These are phyloP conservation scores for Alosa alosa DNA, from an alignment of 2,113 vertebrate genomes.

Conservation along the genomic window DNA sequence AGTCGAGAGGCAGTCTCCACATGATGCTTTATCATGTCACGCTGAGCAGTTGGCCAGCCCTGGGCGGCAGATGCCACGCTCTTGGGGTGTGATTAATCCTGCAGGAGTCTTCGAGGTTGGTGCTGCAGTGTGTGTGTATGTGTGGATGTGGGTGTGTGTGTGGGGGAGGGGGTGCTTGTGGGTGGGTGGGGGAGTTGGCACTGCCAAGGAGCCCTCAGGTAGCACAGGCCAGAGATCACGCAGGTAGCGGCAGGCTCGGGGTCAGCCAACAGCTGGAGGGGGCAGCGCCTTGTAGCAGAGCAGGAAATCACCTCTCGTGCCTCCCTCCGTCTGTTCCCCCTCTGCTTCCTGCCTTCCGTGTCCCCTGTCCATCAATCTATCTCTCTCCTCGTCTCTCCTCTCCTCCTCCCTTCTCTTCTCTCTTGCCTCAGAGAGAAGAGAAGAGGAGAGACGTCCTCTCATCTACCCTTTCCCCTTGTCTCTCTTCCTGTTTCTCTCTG, in stretches of 20 bases:
- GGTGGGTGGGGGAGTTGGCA: neutral
- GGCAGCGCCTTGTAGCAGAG: neutral
- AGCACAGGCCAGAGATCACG: slow-evolving; percentile 48
- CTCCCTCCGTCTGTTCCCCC: neutral
- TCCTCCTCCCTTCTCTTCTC: neutral
- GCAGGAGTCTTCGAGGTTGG: slow-evolving; percentile 16
- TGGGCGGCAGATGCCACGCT: slow-evolving; percentile 66
- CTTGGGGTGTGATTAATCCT: slow-evolving; percentile 69
- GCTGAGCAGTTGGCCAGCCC: slow-evolving; percentile 63
- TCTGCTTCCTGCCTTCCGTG: neutral
- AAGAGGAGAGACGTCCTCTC: too few species aligned
- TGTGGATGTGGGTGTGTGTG: neutral
- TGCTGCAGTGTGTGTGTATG: neutral
- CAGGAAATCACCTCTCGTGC: slow-evolving; percentile 1
- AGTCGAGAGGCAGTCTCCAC: slow-evolving; percentile 17
- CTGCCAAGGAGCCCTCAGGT: slow-evolving; percentile 27
- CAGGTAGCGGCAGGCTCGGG: slow-evolving; percentile 47
- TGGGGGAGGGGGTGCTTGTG: too few species aligned
- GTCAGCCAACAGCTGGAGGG: slow-evolving; percentile 42
- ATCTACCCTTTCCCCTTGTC: neutral
- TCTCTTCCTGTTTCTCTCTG: slow-evolving; percentile 20
- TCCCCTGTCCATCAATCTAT: slow-evolving; percentile 22
- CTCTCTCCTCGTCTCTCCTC: neutral
- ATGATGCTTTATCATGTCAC: slow-evolving; percentile 60
- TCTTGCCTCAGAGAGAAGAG: too few species aligned